These are phyloP conservation scores for Caenorhabditis wallacei DNA, from an alignment of 2,888 invertebrate species.

Conservation along the genomic window DNA sequence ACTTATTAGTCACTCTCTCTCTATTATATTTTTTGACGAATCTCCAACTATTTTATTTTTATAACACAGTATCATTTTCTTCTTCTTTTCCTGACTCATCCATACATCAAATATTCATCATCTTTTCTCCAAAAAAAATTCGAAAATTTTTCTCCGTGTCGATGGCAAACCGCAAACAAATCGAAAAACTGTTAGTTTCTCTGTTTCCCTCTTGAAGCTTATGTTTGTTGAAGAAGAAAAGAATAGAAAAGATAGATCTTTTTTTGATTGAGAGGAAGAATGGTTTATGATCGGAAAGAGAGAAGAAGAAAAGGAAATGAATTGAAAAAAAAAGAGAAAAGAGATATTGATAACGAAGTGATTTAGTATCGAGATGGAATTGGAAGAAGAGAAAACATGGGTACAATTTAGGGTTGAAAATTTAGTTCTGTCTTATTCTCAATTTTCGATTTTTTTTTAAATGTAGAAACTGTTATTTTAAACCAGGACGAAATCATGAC, in stretches of 20 bases:
- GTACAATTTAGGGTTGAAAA: background rate
- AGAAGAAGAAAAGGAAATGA: slow-evolving; percentile 8
- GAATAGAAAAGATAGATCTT: no score
- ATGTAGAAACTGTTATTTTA: no score
- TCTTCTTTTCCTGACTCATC: background rate
- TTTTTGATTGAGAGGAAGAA: slow-evolving; percentile 42
- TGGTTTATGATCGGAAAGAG: slow-evolving; percentile 43
- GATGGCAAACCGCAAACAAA: slow-evolving; percentile 11
- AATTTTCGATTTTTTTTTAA: background rate
- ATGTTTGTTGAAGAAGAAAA: slow-evolving; percentile 13
- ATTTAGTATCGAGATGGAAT: background rate
- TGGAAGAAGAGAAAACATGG: background rate
- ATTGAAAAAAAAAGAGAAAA: slow-evolving; percentile 7
- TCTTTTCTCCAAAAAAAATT: background rate
- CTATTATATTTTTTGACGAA: no score
- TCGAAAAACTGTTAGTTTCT: slow-evolving; percentile 44
- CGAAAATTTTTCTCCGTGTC: slow-evolving; percentile 21
- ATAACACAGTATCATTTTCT: slow-evolving; percentile 13
- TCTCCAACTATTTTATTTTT: background rate
- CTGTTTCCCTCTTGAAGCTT: slow-evolving; percentile 10
- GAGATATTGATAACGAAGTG: slow-evolving; percentile 11
- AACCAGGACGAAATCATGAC: no score
- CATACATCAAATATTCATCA: background rate
- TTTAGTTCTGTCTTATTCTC: background rate
- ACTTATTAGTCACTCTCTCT: background rate